Evolutionary conservation across 2,113 vertebrate genomes (phyloP).

Genomic region (Columba janthina): DNA sequence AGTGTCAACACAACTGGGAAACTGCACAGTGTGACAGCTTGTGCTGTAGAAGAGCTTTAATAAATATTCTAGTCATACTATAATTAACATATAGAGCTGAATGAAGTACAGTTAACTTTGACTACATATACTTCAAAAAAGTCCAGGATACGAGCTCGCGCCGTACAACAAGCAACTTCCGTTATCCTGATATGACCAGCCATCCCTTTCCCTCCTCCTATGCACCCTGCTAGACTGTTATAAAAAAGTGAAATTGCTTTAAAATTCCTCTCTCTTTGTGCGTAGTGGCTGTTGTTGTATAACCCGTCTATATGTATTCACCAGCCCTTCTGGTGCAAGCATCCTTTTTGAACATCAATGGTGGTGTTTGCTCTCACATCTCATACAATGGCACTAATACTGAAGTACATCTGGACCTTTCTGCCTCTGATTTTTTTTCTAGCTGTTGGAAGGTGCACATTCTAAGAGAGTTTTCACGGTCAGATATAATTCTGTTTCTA

Average conservation of each 20-base stretch:
- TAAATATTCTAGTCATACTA: not conserved
- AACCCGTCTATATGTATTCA: not conserved
- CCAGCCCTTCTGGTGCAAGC: not conserved
- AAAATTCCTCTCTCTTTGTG: not conserved
- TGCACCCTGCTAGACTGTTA: not conserved
- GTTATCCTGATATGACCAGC: not conserved
- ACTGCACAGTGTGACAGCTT: not conserved
- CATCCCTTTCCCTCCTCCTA: not conserved
- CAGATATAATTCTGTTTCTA: not conserved
- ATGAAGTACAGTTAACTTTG: not conserved
- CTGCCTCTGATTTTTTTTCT: not conserved
- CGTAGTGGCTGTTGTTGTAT: not conserved
- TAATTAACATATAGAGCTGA: not conserved
- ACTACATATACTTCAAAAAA: not conserved
- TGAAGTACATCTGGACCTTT: not conserved
- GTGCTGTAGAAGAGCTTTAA: not conserved
- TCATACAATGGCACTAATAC: not conserved
- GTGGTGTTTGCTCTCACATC: accelerated
- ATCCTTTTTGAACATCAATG: not conserved
- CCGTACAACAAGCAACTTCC: not conserved
- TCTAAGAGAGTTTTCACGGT: not conserved
- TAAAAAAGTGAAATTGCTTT: not conserved
- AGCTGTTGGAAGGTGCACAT: not conserved
- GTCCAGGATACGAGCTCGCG: not conserved
- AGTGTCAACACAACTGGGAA: not conserved